Conservation (phyloP, 1,140 invertebrate species). For the Nebria ingens region DNA sequence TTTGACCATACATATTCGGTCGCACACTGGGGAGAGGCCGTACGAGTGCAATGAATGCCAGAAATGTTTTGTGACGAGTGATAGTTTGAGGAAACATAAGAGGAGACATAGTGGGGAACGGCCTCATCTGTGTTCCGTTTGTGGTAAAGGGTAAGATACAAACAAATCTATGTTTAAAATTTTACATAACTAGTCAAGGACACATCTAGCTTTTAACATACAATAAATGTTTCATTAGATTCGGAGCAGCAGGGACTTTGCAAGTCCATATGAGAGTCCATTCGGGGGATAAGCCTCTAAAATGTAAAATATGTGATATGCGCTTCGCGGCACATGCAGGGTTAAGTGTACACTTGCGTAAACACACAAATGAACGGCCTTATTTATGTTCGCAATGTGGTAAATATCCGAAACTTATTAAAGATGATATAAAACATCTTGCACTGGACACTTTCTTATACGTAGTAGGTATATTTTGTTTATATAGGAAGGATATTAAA, state of each 20-base stretch:
- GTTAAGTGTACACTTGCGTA: background rate
- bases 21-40: background rate
- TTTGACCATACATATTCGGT: background rate
- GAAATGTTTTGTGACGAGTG: background rate
- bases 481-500: no score
- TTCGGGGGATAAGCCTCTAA: conserved; percentile 88
- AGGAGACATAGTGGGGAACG: background rate
- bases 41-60: background rate
- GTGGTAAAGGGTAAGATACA: conserved; percentile 3
- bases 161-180: no score
- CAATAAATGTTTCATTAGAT: background rate
- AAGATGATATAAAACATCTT: no score
- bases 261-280: conserved; percentile 90
- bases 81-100: background rate
- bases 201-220: no score
- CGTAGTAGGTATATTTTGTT: no score
- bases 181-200: background rate
- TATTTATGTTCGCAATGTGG: background rate
- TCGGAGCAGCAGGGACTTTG: conserved; percentile 31
- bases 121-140: background rate
- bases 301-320: conserved; percentile 42
- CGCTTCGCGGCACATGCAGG: background rate
- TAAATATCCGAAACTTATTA: background rate
- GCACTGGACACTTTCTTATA: no score
- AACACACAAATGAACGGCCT: background rate